Base-by-base conservation (phyloP, 2,888 invertebrate species). In the Patella pellucida region DNA sequence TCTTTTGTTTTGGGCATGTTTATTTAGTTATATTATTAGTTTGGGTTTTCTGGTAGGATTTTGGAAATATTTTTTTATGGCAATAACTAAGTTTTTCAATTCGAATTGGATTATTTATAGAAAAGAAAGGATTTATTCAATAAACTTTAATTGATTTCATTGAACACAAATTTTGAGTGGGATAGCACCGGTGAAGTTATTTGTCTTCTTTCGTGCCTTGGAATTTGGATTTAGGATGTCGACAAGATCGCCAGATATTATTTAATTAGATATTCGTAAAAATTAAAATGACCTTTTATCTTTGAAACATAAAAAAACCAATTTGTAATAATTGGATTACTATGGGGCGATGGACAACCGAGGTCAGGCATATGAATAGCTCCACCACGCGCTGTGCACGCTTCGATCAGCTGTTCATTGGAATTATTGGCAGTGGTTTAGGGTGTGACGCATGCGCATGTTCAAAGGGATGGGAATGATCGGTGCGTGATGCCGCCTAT, bases 401-500 rank as follows among this genome's bases (percentile, higher is more conserved):
- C 23, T 19, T 23, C 23, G 19, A 62, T 62, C 62, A 62, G 62
- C 62, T 62, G 62, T 23, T 62, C 19, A 23, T 9, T 41, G 41
- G 7, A 11, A 7, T 12, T 62, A 23, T 62, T 3, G 19, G 23
- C 23, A 12, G 62, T 69, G 69, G 51, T 69, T n/a, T 41, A 14
- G 31, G 11, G 31, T 3, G 31, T 15, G 71, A 31, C 75, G 75
- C 75, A 75, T 75, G 75, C 70, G 70, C 23, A 70, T 23, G 50
- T 56, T 54, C 69, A 52, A 67, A 23, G 11, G 62, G 12, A 11
- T 19, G 23, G 23, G 75, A 19, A 62, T 75, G 75, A 71, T 71
- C 71, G 52, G 16, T 72, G 75, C 71, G 70, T 75, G 75, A 67
- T 75, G 19, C 31, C 4, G 19, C 51, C 19, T 51, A 41, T 62